phyloP scores from a whole-genome alignment of 2,888 invertebrate species.

The Drosophila hawaiiensis region DNA sequence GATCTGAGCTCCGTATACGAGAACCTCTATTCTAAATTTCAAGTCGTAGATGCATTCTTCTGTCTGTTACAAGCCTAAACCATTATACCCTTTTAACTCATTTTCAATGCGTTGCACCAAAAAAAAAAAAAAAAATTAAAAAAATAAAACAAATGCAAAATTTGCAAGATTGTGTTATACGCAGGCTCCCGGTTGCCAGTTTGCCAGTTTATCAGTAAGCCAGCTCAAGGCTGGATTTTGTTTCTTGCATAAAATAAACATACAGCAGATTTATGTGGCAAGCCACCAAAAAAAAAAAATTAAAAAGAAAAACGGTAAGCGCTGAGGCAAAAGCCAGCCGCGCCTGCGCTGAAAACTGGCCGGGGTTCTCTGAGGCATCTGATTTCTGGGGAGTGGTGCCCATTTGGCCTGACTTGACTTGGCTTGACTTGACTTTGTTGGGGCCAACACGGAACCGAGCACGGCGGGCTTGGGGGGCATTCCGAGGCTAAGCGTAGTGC shows the following conservation, averaged over 20 bases:
- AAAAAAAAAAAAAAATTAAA: constrained; percentile 8
- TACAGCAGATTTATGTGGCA: constrained; percentile 70
- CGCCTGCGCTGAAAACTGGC: constrained; percentile 65
- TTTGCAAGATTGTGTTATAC: constrained; percentile 43
- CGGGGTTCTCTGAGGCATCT: constrained; percentile 36
- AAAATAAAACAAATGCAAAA: constrained; percentile 21
- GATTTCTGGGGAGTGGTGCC: constrained; percentile 65
- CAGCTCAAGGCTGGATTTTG: constrained; percentile 63
- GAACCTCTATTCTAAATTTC: no score
- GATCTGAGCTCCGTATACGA: no score
- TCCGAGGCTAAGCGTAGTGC: constrained; percentile 60
- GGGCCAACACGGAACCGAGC: constrained; percentile 33
- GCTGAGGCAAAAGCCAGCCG: constrained; percentile 57
- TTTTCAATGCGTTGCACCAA: neutral
- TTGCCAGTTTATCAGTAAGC: neutral
- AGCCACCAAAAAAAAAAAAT: constrained; percentile 24
- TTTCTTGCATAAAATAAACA: constrained; percentile 42
- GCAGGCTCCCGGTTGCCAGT: constrained; percentile 20
- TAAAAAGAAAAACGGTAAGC: constrained; percentile 48
- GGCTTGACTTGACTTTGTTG: constrained; percentile 1
- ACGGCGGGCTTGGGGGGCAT: constrained; percentile 34
- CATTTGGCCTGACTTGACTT: constrained; percentile 28
- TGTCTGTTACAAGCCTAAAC: neutral
- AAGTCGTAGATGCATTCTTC: neutral
- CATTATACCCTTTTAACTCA: neutral